Evolutionary conservation across 2,113 vertebrate species (phyloP), one percentile per base, ranked within the genome.

Genomic region (Oncorhynchus clarkii): DNA sequence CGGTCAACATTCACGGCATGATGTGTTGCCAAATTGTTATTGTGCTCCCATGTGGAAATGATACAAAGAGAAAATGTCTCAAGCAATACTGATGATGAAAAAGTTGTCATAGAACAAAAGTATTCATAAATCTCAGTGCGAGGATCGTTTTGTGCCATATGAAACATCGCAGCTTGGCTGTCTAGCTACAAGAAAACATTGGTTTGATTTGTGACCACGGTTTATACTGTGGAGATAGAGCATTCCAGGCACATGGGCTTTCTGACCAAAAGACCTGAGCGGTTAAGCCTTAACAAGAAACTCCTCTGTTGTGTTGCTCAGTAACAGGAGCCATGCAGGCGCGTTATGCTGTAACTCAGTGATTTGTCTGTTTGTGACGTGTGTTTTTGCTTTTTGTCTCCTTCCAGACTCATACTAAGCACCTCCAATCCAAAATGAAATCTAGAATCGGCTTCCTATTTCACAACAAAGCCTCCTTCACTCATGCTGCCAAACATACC

Each of bases 291-390:
- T 59, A 31, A 60, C 18, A 65, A 75, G 70, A 39, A 80, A 84
- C 83, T 80, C 84, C 57, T 70, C 80, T 75, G 75, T 85, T 22
- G n/a, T 78, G 82, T 85, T 81, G 74, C 88, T 88, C 85, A 76
- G 90, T 85, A 85, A 89, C 88, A 84, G 78, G 6, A 62, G 7
- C n/a, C 20, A 57, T 18, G 13, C 6, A 22, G 6, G n/a, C 3
- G 5, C 18, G 22, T 62, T 62, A 62, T 62, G 59, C 59, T 22
- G 1, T 62, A n/a, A 62, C 59, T 54, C 16, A 54, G 5, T 54
- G 16, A 54, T 54, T 54, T 18, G 16, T 54, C 51, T 18, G 51
- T 54, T 18, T 0, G 4, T 14, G 2, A 62, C 59, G 24, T 22
- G n/a, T 22, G 59, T 62, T 62, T 62, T 54, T 54, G 16, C 18